These are phyloP conservation scores for Lycorma delicatula DNA, from an alignment of 1,140 invertebrate genomes.

Conservation along the genomic window DNA sequence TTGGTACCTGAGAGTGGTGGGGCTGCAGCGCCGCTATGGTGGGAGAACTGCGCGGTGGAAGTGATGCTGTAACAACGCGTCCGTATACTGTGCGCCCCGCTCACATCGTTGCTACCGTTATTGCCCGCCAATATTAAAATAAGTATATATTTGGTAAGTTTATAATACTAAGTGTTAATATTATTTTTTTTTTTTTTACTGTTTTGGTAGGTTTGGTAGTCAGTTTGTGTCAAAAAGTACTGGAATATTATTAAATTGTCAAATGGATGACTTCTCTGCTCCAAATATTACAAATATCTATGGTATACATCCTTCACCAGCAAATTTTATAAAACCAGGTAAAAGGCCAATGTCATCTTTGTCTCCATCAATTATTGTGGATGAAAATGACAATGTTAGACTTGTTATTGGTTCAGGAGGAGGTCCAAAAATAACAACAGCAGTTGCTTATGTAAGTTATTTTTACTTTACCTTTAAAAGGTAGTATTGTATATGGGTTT, in stretches of 20 bases:
- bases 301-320: constrained; percentile 64
- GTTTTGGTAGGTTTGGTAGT: constrained; percentile 75
- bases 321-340: constrained; percentile 68
- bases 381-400: constrained; percentile 50
- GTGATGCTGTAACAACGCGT: no score
- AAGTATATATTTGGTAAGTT: no score
- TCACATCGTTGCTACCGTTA: no score
- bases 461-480: no score
- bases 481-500: no score
- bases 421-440: constrained; percentile 80
- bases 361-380: constrained; percentile 70
- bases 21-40: no score
- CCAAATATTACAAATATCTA: constrained; percentile 69
- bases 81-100: no score
- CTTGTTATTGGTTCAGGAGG: constrained; percentile 78
- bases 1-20: no score
- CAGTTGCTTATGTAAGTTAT: constrained; percentile 60
- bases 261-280: constrained; percentile 94
- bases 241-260: constrained; percentile 86
- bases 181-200: no score
- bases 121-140: no score
- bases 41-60: no score
- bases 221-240: constrained; percentile 59
- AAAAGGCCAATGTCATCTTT: constrained; percentile 88
- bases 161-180: no score